These are phyloP conservation scores for Lochmaea crataegi DNA, from an alignment of 2,888 invertebrate genomes.

Conservation along the genomic window DNA sequence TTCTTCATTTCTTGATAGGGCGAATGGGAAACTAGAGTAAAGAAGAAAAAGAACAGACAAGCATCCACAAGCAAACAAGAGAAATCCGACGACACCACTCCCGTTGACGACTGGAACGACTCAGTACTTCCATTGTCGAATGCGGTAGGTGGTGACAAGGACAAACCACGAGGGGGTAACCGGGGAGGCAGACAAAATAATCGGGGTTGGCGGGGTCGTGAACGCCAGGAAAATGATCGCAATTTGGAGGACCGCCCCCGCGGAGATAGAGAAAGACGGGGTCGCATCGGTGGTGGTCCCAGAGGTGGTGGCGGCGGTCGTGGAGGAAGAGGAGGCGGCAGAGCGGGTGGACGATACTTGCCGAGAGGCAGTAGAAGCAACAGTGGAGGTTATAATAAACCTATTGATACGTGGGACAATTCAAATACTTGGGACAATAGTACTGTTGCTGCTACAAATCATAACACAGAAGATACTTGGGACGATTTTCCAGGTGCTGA, in stretches of 20 bases:
- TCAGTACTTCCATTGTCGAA: conserved; percentile 38
- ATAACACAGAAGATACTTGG: conserved; percentile 68
- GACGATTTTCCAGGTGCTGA: conserved; percentile 70
- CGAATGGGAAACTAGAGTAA: conserved; percentile 84
- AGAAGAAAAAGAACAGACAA: conserved; percentile 89
- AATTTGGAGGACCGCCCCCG: conserved; percentile 53
- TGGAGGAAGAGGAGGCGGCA: conserved; percentile 61
- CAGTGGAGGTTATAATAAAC: conserved; percentile 53
- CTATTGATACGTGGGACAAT: conserved; percentile 73
- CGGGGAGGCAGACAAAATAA: conserved; percentile 54
- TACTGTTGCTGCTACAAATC: conserved; percentile 56
- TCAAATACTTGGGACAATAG: conserved; percentile 62
- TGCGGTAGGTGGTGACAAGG: conserved; percentile 44
- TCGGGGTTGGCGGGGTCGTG: conserved; percentile 61
- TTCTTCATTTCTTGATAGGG: conserved; percentile 66
- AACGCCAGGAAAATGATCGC: conserved; percentile 62
- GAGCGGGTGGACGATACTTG: conserved; percentile 60
- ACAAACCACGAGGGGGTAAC: conserved; percentile 53
- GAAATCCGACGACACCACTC: conserved; percentile 47
- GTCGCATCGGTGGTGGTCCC: conserved; percentile 61
- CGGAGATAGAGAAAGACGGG: conserved; percentile 70
- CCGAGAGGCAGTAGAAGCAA: conserved; percentile 42
- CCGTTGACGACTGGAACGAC: conserved; percentile 58
- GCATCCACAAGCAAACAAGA: conserved; percentile 65
- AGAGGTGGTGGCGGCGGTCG: conserved; percentile 63